Percentiles rank a stretch among this genome's conserved stretches.
Conservation (phyloP, 2,888 invertebrate genomes). For the Noctuana brunneofusca region DNA sequence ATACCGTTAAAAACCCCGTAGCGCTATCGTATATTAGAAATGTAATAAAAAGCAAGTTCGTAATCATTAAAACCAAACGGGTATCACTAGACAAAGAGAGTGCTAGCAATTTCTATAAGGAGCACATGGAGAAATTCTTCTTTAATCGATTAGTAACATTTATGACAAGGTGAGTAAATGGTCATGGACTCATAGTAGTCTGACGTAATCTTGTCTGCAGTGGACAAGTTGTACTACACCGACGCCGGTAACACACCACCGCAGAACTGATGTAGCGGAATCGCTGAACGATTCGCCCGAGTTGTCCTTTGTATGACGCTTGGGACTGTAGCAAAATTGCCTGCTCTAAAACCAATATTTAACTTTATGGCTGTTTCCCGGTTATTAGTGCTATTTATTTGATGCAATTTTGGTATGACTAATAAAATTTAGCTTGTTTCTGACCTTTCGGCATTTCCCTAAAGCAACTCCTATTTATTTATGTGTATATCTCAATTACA, state of each 20-base stretch:
- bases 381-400: too few relatives aligned
- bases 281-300: too few relatives aligned
- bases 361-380: too few relatives aligned
- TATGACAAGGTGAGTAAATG: conserved; percentile 90
- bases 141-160: conserved; percentile 91
- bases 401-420: too few relatives aligned
- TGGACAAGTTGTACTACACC: neutral
- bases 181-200: neutral
- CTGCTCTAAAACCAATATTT: too few relatives aligned
- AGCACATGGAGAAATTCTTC: conserved; percentile 92
- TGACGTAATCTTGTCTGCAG: conserved; percentile 21
- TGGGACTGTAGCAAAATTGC: too few relatives aligned
- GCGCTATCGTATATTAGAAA: conserved; percentile 86
- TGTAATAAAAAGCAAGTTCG: conserved; percentile 87
- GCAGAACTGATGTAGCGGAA: too few relatives aligned
- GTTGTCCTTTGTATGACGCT: too few relatives aligned
- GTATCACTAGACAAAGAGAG: conserved; percentile 83
- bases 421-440: too few relatives aligned
- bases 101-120: conserved; percentile 90
- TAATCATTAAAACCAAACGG: conserved; percentile 87
- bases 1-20: conserved; percentile 89
- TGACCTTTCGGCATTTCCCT: too few relatives aligned
- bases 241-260: neutral
- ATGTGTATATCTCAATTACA: too few relatives aligned
- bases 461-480: too few relatives aligned